phyloP scores from a whole-genome alignment of 2,888 invertebrate genomes.

The Erebia ligea region DNA sequence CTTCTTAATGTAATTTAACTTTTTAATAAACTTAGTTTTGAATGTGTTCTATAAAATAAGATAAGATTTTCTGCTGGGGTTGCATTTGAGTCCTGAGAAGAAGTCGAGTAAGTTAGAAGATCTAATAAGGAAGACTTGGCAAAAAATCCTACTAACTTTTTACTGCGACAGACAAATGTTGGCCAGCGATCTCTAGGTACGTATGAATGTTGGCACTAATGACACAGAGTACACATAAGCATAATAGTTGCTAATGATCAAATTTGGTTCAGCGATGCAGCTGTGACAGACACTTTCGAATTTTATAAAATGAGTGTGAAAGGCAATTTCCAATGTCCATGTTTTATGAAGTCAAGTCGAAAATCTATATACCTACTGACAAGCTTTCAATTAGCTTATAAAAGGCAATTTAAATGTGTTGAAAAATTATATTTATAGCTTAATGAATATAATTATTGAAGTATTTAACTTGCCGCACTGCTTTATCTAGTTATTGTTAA shows the following conservation, averaged over 20 bases:
- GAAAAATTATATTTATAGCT: too few species aligned
- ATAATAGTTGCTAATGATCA: background rate
- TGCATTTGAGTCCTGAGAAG: background rate
- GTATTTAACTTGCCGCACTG: background rate
- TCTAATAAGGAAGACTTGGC: constrained; percentile 3
- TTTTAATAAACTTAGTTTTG: constrained; percentile 2
- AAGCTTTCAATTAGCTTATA: background rate
- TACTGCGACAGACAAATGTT: background rate
- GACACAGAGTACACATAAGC: too few species aligned
- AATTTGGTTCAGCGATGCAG: background rate
- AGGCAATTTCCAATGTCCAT: background rate
- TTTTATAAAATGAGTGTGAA: background rate
- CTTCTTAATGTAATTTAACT: constrained; percentile 4
- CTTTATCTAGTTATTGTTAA: background rate
- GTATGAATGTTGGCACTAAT: too few species aligned
- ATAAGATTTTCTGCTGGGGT: background rate
- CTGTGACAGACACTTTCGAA: background rate
- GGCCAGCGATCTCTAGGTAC: too few species aligned
- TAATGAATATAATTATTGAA: too few species aligned
- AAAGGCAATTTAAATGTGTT: background rate
- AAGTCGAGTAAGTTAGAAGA: constrained; percentile 2
- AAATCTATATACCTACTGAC: background rate
- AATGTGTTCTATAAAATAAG: constrained; percentile 3
- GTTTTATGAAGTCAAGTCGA: background rate
- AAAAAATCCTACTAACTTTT: background rate